Evolutionary conservation across 2,888 invertebrate genomes (phyloP), one percentile per base, ranked within the genome.

Genomic region (Encarsia formosa): DNA sequence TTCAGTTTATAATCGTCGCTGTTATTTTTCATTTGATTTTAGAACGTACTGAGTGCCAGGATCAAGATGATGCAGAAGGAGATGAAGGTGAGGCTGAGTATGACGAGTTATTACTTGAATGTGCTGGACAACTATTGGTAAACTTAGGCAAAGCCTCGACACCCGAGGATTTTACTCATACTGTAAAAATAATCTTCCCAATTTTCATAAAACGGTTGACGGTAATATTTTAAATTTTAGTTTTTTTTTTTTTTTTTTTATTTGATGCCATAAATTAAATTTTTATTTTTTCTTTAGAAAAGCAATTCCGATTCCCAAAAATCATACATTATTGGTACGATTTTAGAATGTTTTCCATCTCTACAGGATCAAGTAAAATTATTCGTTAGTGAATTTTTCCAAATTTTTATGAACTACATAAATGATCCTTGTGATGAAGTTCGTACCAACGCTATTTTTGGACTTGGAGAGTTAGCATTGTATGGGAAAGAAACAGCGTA

Each of bases 361-460:
- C 75, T 88, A 57, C 81, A 80, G 59, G 71, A 75, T 15, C 77
- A 76, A 56, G 71, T 79, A 0, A 76, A 75, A 19, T 76, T 77
- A 16, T 87, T 84, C 65, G 78, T 83, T 8, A 77, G 78, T 19
- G 77, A 79, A 34, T 70, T 89, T 45, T 77, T 85, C 57, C 83
- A 85, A 3, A 67, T 84, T 9, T 82, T 88, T 66, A 74, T 85
- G 51, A 77, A 73, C 44, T 79, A 82, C 41, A 75, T 82, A 2
- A 75, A 77, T 46, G 88, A 88, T 70, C 67, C 77, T 0, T 81
- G 82, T 61, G 81, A 82, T 42, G 87, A 87, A 70, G 85, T 88
- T 1, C 78, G 89, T 46, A 88, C 87, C 66, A 90, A 90, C 74
- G 79, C 87, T 1, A 83, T 86, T 40, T 90, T 80, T 69, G 88